These are phyloP conservation scores for Pteronotus mesoamericanus DNA, from an alignment of 2,797 vertebrate genomes.

Conservation along the genomic window DNA sequence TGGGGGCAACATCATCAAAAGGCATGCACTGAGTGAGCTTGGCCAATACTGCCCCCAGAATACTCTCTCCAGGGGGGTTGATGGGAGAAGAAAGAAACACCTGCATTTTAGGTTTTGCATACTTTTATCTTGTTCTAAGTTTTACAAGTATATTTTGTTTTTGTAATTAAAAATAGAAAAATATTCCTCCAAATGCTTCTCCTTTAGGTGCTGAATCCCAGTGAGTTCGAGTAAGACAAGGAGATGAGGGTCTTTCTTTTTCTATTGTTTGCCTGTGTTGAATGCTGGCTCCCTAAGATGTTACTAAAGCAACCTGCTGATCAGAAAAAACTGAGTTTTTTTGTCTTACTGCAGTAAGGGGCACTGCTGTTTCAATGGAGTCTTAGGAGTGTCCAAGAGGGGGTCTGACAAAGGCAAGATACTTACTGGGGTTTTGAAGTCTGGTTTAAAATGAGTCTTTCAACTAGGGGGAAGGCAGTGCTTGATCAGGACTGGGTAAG, in stretches of 20 bases:
- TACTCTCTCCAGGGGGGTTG: not conserved
- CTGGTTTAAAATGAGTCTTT: not conserved
- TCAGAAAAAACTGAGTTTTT: not conserved
- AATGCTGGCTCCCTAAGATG: not conserved
- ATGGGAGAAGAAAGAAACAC: not conserved
- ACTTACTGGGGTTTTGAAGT: not conserved
- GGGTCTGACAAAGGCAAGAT: not conserved
- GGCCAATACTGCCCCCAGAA: not conserved
- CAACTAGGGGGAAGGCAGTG: not conserved
- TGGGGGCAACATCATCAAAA: not conserved
- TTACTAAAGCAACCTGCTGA: not conserved
- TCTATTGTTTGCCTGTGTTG: not conserved
- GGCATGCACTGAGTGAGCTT: not conserved
- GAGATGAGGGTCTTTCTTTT: not conserved
- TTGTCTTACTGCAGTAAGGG: not conserved
- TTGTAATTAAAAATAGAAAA: conserved; percentile 14
- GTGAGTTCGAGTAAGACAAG: not conserved
- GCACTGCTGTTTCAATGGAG: not conserved
- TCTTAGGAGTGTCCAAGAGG: not conserved
- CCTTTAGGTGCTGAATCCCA: too few relatives aligned
- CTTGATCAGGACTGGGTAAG: not conserved
- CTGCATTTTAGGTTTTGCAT: not conserved
- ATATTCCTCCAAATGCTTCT: not conserved
- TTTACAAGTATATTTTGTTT: not conserved
- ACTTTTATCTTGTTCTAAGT: not conserved